Evolutionary conservation across 2,888 invertebrate species (phyloP).

Genomic region (Onthophagus sagittarius): DNA sequence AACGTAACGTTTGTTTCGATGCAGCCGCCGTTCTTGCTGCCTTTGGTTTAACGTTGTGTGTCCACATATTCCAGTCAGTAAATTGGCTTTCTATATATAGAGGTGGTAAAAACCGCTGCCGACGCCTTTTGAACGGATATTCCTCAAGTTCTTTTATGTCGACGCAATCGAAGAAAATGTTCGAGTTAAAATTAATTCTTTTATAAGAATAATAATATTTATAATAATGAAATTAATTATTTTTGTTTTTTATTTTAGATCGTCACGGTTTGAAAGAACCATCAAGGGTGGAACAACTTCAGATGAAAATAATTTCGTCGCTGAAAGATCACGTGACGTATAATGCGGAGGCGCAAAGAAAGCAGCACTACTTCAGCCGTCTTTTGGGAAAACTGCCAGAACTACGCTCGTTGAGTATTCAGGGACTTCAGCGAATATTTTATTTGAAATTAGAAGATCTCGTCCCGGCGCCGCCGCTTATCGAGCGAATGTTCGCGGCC

Average conservation of each 20-base stretch:
- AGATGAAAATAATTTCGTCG: conserved; percentile 95
- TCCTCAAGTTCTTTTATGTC: not conserved
- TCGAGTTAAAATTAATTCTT: not conserved
- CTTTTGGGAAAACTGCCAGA: conserved; percentile 90
- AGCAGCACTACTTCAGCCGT: conserved; percentile 90
- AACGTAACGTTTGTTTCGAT: not conserved
- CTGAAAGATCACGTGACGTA: conserved; percentile 94
- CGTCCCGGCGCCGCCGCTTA: conserved; percentile 86
- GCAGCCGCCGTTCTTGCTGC: not conserved
- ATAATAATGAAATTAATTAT: not conserved
- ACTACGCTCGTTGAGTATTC: conserved; percentile 85
- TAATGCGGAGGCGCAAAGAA: conserved; percentile 82
- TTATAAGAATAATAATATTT: too few relatives aligned
- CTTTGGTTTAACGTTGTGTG: not conserved
- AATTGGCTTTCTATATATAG: not conserved
- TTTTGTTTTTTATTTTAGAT: conserved; percentile 56
- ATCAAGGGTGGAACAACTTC: conserved; percentile 87
- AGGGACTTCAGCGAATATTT: conserved; percentile 91
- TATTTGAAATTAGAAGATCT: conserved; percentile 90
- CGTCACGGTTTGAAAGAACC: conserved; percentile 90
- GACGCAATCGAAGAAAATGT: not conserved
- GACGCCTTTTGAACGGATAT: not conserved
- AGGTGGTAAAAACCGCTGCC: not conserved
- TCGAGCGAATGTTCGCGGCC: conserved; percentile 93
- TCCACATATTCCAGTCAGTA: not conserved